Evolutionary conservation across 2,797 vertebrate genomes (phyloP).

Genomic region (Lepilemur ruficaudatus): DNA sequence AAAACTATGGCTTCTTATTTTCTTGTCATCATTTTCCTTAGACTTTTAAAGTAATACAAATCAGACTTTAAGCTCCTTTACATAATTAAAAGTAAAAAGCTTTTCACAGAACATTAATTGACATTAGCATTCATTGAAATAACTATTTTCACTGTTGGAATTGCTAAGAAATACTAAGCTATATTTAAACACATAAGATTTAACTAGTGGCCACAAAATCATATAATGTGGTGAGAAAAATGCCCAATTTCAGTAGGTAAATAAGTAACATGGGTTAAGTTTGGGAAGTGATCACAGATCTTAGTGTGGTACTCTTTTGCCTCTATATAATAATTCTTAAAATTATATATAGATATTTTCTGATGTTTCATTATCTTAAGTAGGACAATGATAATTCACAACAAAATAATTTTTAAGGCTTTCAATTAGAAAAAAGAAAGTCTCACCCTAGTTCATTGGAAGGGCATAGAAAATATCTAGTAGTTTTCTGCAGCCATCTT

Average conservation of each 20-base stretch:
- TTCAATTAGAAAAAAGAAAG: background rate
- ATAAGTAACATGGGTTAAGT: background rate
- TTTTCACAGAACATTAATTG: background rate
- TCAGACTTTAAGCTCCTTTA: background rate
- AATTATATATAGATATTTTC: background rate
- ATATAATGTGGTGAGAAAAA: background rate
- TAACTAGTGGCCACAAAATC: background rate
- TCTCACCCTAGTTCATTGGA: background rate
- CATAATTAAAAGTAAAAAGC: slow-evolving; percentile 18
- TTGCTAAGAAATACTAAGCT: slow-evolving; percentile 55
- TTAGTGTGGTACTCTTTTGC: background rate
- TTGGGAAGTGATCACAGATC: background rate
- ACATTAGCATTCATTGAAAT: background rate
- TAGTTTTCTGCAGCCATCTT: background rate
- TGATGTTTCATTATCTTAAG: background rate
- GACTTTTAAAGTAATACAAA: slow-evolving; percentile 22
- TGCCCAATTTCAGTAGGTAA: background rate
- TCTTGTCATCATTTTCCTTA: background rate
- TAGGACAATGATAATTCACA: background rate
- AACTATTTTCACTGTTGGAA: background rate
- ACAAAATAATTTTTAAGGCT: background rate
- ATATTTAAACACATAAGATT: background rate
- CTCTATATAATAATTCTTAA: background rate
- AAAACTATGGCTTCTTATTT: background rate
- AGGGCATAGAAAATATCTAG: background rate